These are phyloP conservation scores for Bombylius discolor DNA, from an alignment of 2,888 invertebrate species.

Conservation along the genomic window DNA sequence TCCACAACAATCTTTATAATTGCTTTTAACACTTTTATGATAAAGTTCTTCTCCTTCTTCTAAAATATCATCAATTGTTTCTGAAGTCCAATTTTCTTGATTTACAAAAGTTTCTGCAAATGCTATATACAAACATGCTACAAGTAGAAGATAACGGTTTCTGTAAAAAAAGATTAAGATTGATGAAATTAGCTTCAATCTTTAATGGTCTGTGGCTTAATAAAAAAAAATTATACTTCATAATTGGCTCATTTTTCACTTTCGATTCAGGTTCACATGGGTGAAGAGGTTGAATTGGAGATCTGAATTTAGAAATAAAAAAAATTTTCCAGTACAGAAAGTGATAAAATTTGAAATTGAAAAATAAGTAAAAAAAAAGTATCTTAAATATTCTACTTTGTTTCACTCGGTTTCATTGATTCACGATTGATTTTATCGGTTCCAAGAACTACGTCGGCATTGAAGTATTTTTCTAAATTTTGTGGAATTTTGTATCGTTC, in stretches of 20 bases:
- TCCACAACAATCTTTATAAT: constrained; percentile 20
- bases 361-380: too few species aligned
- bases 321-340: too few species aligned
- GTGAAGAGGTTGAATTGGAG: too few species aligned
- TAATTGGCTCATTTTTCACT: not conserved
- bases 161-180: not conserved
- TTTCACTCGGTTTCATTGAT: not conserved
- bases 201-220: too few species aligned
- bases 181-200: too few species aligned
- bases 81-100: constrained; percentile 27
- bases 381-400: too few species aligned
- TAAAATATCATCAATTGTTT: constrained; percentile 25
- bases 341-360: too few species aligned
- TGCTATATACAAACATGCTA: constrained; percentile 27
- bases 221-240: not conserved
- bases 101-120: constrained; percentile 28
- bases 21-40: constrained; percentile 17
- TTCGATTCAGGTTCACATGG: not conserved
- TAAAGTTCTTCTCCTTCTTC: constrained; percentile 17
- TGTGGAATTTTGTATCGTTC: constrained; percentile 21
- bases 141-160: constrained; percentile 18
- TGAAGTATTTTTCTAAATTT: constrained; percentile 25
- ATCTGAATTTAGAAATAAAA: too few species aligned
- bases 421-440: constrained; percentile 2
- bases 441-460: constrained; percentile 25